These are phyloP conservation scores for Onthophagus sagittarius DNA, from an alignment of 2,888 invertebrate genomes.

Conservation along the genomic window DNA sequence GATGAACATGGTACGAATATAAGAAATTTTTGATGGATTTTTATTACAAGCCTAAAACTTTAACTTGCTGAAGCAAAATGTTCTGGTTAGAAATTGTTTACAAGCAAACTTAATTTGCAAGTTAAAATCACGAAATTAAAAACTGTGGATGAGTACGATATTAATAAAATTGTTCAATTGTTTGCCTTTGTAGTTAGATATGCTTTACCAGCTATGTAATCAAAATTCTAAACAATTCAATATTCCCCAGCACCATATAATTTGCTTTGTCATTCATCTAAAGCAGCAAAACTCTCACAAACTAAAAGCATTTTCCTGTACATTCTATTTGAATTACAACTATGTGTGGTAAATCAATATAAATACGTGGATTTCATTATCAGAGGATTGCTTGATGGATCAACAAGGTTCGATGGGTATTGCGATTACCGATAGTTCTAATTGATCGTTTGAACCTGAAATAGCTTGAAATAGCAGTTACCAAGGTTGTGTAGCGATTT, in stretches of 20 bases:
- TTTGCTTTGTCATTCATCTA: background rate
- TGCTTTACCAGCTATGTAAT: too few species aligned
- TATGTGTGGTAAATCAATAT: background rate
- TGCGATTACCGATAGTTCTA: background rate
- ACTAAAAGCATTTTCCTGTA: slow-evolving; percentile 7
- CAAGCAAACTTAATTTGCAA: too few species aligned
- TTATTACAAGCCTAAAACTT: too few species aligned
- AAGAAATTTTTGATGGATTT: too few species aligned
- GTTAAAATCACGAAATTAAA: too few species aligned
- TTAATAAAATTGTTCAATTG: too few species aligned
- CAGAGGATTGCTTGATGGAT: background rate
- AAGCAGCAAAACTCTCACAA: background rate
- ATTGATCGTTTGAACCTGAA: background rate
- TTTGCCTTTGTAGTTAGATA: too few species aligned
- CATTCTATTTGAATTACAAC: background rate
- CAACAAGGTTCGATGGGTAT: background rate
- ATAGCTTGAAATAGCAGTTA: background rate
- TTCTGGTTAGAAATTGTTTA: too few species aligned
- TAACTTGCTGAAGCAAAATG: too few species aligned
- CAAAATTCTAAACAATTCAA: too few species aligned
- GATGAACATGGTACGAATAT: too few species aligned
- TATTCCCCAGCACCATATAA: background rate
- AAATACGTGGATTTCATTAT: background rate
- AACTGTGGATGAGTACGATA: too few species aligned
- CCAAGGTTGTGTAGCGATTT: background rate